A percentile compares a stretch with the other conserved stretches of the same genome.
Conservation (phyloP, 1,140 invertebrate genomes). For the Zelostemma sp. region DNA sequence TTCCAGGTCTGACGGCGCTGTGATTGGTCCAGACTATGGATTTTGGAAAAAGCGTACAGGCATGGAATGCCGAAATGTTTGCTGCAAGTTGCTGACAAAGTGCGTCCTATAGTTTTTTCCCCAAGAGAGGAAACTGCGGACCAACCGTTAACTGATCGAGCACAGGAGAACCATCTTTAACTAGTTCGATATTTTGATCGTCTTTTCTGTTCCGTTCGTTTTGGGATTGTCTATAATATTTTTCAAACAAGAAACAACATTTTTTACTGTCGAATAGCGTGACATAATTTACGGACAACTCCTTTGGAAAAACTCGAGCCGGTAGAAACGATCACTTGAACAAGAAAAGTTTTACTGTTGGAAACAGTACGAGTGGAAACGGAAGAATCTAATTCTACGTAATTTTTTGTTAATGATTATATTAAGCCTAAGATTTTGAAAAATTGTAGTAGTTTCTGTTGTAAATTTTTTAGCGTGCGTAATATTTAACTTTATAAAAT, state of each 20-base stretch:
- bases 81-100: conserved; percentile 10
- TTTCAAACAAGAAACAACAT: too few relatives aligned
- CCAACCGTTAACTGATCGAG: background rate
- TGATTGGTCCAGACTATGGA: conserved; percentile 1
- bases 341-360: background rate
- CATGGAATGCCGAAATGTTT: conserved; percentile 12
- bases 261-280: too few relatives aligned
- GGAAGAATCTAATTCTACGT: too few relatives aligned
- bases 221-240: too few relatives aligned
- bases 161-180: background rate
- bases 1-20: background rate
- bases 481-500: too few relatives aligned
- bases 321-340: background rate
- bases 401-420: too few relatives aligned
- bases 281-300: too few relatives aligned
- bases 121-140: background rate
- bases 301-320: background rate
- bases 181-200: too few relatives aligned
- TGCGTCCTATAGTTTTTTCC: background rate
- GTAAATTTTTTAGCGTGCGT: background rate
- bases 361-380: too few relatives aligned
- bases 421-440: too few relatives aligned
- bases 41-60: background rate
- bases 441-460: too few relatives aligned
- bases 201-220: background rate